Conservation (phyloP, 2,888 invertebrate species). For the Thelaira solivaga region DNA sequence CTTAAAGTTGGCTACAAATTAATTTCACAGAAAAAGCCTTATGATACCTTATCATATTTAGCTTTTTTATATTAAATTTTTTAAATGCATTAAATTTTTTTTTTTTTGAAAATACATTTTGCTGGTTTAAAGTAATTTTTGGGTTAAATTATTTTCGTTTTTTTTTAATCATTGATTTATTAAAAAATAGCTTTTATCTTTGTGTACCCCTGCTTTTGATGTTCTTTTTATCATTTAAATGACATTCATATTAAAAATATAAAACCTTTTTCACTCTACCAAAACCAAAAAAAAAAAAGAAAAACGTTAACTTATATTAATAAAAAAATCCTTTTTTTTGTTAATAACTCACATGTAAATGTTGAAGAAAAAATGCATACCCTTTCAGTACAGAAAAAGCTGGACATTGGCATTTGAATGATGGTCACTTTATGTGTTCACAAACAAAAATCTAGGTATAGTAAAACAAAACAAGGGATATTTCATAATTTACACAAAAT, state of each 20-base stretch:
- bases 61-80: not conserved
- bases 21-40: not conserved
- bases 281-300: constrained; percentile 1
- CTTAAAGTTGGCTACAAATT: not conserved
- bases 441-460: not conserved
- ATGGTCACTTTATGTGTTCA: constrained; percentile 54
- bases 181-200: constrained; percentile 58
- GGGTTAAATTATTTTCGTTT: not conserved
- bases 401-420: constrained; percentile 64
- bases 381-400: constrained; percentile 36
- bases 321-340: constrained; percentile 62
- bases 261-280: constrained; percentile 32
- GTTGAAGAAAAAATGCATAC: constrained; percentile 32
- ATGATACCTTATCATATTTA: not conserved
- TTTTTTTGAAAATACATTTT: not conserved
- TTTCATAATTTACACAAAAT: constrained; percentile 56
- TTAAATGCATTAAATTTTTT: not conserved
- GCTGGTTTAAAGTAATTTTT: not conserved
- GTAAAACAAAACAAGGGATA: constrained; percentile 47
- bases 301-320: constrained; percentile 63
- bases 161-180: constrained; percentile 51
- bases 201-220: constrained; percentile 7
- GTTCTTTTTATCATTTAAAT: constrained; percentile 46
- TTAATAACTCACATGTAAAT: constrained; percentile 52
- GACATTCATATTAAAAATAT: constrained; percentile 52